Percentiles rank a stretch among this genome's conserved stretches.
These are phyloP conservation scores for Strigops habroptila DNA, from an alignment of 2,113 vertebrate species.

Conservation along the genomic window DNA sequence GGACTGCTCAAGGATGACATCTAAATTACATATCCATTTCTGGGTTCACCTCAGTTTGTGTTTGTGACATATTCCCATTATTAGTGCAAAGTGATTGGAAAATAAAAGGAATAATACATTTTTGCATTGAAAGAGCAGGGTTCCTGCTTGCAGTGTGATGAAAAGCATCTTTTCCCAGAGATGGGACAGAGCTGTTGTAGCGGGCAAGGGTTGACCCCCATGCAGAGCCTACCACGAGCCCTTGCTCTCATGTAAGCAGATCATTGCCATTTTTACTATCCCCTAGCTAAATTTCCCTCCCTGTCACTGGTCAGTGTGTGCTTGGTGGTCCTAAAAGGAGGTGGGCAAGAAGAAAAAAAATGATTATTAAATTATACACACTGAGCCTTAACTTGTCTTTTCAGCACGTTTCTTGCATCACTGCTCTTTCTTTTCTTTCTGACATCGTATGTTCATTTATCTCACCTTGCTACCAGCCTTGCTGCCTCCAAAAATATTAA, in stretches of 20 bases:
- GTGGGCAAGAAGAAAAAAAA: not conserved
- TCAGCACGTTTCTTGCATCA: not conserved
- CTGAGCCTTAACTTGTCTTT: not conserved
- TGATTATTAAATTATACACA: not conserved
- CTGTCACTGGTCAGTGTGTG: accelerated
- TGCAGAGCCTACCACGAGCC: not conserved
- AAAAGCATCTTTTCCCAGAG: not conserved
- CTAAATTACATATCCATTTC: not conserved
- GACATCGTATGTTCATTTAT: accelerated
- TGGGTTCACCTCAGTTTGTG: not conserved
- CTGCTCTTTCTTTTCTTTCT: not conserved
- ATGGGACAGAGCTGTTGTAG: not conserved
- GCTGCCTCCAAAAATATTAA: not conserved
- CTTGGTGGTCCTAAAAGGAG: not conserved
- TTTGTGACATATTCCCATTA: not conserved
- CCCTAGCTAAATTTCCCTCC: not conserved
- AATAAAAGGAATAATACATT: not conserved
- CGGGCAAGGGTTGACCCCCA: accelerated
- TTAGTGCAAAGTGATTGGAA: not conserved
- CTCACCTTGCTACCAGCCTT: not conserved
- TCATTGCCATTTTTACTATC: not conserved
- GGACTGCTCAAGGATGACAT: not conserved
- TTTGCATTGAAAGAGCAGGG: not conserved
- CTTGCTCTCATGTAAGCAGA: not conserved
- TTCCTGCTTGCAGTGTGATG: not conserved